Percentiles rank a stretch among this genome's conserved stretches.
Evolutionary conservation across 2,888 invertebrate genomes (phyloP).

Genomic region (Euclidia mi): DNA sequence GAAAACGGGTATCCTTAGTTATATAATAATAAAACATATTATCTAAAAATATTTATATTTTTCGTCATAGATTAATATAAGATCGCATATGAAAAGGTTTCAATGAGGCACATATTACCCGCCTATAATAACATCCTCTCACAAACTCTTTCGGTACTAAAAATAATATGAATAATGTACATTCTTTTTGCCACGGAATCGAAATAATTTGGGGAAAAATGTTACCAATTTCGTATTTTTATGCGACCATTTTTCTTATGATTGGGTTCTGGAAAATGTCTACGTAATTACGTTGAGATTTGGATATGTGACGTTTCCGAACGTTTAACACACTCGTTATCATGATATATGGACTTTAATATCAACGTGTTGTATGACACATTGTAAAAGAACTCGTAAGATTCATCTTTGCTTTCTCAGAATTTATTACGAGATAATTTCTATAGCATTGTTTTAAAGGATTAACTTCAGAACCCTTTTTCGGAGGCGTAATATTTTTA

Average conservation of each 20-base stretch:
- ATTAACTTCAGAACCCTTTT: too few species aligned
- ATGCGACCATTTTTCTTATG: slow-evolving; percentile 40
- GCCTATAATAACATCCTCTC: slow-evolving; percentile 8
- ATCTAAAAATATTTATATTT: too few species aligned
- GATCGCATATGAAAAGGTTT: neutral
- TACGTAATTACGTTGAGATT: slow-evolving; percentile 24
- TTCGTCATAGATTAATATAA: too few species aligned
- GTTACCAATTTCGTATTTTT: slow-evolving; percentile 46
- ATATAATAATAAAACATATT: too few species aligned
- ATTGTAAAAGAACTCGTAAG: slow-evolving; percentile 13
- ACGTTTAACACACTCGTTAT: slow-evolving; percentile 54
- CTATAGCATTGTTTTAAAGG: neutral
- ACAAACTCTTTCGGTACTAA: slow-evolving; percentile 5
- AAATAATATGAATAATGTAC: slow-evolving; percentile 12
- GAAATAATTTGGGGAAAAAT: slow-evolving; percentile 42
- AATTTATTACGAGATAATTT: neutral
- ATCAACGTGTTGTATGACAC: slow-evolving; percentile 31
- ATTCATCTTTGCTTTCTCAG: neutral
- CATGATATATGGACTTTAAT: slow-evolving; percentile 49
- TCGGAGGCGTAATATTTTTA: too few species aligned
- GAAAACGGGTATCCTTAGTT: too few species aligned
- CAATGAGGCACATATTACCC: neutral
- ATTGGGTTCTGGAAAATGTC: slow-evolving; percentile 31
- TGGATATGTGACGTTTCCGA: slow-evolving; percentile 44
- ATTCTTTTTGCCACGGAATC: too few species aligned